phyloP scores from a whole-genome alignment of 2,797 vertebrate genomes.

The Myotis pilosus region DNA sequence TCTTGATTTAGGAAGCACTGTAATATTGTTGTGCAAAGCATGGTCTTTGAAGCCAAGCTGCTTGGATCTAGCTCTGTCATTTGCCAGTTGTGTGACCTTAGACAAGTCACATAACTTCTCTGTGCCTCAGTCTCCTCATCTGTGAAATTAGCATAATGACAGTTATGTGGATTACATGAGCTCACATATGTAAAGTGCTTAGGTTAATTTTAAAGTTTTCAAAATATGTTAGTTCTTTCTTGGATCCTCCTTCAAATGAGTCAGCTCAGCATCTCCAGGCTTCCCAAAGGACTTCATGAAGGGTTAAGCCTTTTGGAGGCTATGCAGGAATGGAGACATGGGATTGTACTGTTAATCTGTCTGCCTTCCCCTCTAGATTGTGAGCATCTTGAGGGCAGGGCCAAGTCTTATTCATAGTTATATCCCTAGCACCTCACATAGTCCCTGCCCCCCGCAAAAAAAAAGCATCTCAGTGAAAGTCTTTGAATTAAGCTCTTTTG shows the following conservation, averaged over 20 bases:
- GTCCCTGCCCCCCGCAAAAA: background rate
- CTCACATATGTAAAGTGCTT: background rate
- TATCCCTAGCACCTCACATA: background rate
- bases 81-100: background rate
- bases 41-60: background rate
- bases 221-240: background rate
- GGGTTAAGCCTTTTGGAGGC: background rate
- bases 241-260: background rate
- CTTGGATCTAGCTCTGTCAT: background rate
- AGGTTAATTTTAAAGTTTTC: background rate
- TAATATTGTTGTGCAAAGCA: background rate
- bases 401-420: background rate
- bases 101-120: constrained; percentile 19
- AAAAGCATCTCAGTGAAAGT: background rate
- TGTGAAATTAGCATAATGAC: background rate
- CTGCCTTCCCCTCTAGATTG: background rate
- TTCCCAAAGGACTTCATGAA: background rate
- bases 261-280: background rate
- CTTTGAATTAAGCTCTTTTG: background rate
- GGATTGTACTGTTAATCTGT: background rate
- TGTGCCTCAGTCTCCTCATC: background rate
- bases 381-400: background rate
- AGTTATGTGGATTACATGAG: background rate
- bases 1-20: background rate
- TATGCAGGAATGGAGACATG: background rate